phyloP scores from a whole-genome alignment of 2,888 invertebrate genomes.

The Chrysotoxum bicinctum region DNA sequence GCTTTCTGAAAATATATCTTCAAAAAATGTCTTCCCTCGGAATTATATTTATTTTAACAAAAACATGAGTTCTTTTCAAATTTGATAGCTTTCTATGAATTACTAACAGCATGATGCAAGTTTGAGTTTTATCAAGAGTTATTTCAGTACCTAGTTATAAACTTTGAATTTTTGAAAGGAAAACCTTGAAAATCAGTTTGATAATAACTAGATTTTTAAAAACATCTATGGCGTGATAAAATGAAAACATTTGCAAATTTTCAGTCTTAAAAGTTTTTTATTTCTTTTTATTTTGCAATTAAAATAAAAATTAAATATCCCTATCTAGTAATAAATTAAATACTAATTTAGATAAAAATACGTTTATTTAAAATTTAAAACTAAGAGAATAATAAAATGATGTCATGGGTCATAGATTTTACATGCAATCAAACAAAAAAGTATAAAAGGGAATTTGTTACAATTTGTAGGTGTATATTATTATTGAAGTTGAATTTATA shows the following conservation, averaged over 20 bases:
- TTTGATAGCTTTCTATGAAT: neutral
- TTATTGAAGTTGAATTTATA: neutral
- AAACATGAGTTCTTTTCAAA: too few species aligned
- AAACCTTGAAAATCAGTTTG: too few species aligned
- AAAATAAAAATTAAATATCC: conserved; percentile 49
- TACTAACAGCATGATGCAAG: conserved; percentile 14
- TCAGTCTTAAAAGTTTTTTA: conserved; percentile 65
- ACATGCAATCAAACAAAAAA: conserved; percentile 36
- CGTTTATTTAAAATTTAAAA: conserved; percentile 30
- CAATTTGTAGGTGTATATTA: neutral
- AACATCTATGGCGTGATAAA: neutral
- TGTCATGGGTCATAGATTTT: conserved; percentile 26
- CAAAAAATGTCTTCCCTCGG: neutral
- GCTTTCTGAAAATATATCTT: neutral
- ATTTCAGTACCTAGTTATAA: neutral
- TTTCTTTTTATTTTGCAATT: conserved; percentile 3
- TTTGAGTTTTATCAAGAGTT: neutral
- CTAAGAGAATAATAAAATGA: conserved; percentile 9
- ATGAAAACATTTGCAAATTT: conserved; percentile 23
- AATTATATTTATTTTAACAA: neutral
- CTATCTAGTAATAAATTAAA: conserved; percentile 69
- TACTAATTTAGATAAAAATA: conserved; percentile 45
- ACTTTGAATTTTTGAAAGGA: neutral
- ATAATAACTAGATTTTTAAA: too few species aligned
- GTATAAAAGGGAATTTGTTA: neutral